These are phyloP conservation scores for Pycnonotus jocosus DNA, from an alignment of 2,113 vertebrate species.

Conservation along the genomic window DNA sequence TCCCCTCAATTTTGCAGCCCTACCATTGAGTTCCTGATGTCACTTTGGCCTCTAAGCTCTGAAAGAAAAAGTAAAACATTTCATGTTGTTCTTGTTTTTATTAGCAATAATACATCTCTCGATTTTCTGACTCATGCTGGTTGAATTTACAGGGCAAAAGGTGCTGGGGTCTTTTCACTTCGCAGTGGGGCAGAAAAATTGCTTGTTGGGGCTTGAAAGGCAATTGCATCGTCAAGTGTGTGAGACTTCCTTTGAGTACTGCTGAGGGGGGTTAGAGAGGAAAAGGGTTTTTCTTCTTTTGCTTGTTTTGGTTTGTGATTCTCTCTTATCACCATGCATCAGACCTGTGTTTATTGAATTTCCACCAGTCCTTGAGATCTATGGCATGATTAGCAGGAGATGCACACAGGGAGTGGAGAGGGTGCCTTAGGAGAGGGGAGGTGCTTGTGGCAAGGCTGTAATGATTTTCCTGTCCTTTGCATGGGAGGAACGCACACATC, in stretches of 20 bases:
- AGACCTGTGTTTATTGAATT: constrained; percentile 9
- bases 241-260: not conserved
- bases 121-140: not conserved
- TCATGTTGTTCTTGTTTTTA: not conserved
- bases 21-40: not conserved
- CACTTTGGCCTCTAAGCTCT: not conserved
- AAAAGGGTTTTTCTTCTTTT: not conserved
- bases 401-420: not conserved
- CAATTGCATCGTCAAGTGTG: not conserved
- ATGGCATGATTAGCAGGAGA: not conserved
- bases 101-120: not conserved
- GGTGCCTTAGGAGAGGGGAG: constrained; percentile 20
- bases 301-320: not conserved
- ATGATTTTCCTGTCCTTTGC: constrained; percentile 21
- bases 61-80: not conserved
- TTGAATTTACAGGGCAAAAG: not conserved
- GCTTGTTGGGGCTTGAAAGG: not conserved
- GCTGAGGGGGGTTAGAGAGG: not conserved
- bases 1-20: not conserved
- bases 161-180: not conserved
- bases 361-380: not conserved
- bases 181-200: not conserved
- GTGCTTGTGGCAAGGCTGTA: not conserved
- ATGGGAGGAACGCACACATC: not conserved
- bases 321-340: not conserved